phyloP scores from a whole-genome alignment of 2,113 vertebrate genomes.

The Lichenostomus cassidix region DNA sequence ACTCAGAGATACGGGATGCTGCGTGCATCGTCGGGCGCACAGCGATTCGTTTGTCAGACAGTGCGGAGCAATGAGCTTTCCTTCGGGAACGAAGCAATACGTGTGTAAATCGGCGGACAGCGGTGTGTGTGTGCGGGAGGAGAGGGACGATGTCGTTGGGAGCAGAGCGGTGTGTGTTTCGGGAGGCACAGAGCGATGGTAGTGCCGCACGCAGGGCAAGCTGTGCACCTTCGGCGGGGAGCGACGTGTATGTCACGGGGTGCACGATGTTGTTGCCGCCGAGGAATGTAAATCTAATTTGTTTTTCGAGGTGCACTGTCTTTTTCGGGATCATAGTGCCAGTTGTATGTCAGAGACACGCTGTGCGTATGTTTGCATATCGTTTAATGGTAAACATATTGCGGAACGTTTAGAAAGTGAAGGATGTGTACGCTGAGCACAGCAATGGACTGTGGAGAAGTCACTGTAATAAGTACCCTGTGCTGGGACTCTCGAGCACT shows the following conservation, averaged over 20 bases:
- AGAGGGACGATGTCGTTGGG: fast-evolving
- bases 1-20: fast-evolving
- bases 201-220: not conserved
- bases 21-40: no score
- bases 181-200: not conserved
- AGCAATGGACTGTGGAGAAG: not conserved
- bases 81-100: not conserved
- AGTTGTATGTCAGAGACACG: no score
- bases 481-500: not conserved
- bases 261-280: fast-evolving
- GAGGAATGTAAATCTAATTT: not conserved
- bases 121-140: not conserved
- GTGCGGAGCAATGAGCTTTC: not conserved
- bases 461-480: fast-evolving
- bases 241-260: fast-evolving
- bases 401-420: not conserved
- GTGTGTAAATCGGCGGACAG: not conserved
- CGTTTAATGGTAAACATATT: fast-evolving
- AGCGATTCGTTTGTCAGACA: not conserved
- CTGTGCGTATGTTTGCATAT: fast-evolving
- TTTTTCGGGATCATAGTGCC: not conserved
- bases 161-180: not conserved
- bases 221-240: no score
- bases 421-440: not conserved
- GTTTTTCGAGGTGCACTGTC: fast-evolving